Evolutionary conservation across 2,888 invertebrate species (phyloP), one percentile per base, ranked within the genome.

Genomic region (Drosophila gaucha): DNA sequence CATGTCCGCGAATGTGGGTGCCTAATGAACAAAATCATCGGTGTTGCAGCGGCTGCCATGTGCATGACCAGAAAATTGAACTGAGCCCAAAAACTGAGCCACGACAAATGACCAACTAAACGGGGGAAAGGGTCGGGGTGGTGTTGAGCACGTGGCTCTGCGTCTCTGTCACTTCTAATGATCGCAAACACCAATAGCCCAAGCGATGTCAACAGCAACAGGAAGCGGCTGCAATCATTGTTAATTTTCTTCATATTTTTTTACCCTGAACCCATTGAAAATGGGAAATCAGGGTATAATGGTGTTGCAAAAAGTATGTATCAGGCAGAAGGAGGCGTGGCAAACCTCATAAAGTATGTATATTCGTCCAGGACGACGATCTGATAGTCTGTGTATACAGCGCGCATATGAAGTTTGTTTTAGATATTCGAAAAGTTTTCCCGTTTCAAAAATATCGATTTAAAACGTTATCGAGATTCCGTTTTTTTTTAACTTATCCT

Each of bases 61-160:
- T 83, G 88, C 88, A 87, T 87, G 88, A 86, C 83, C 88, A 80
- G 88, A 83, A 83, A 83, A 83, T 83, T 87, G 86, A 85, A 77
- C 88, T 55, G 62, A 63, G 88, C 66, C 74, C 86, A 67, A 78
- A 77, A 84, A 77, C 78, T 63, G 74, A 74, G 62, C 63, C 66
- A 72, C 74, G 80, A 86, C 87, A 86, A 86, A 80, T 84, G 80
- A 62, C 68, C 87, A 77, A 68, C 52, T 62, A 24, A 36, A 22
- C 50, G 28, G 58, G 20, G 5, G 6, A 5, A 3, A 1, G 16
- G 9, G 44, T 14, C 1, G 9, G 9, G 5, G n/a, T 6, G 16
- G 52, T 57, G 26, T 20, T 8, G 31, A 33, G 60, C 51, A 54
- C 63, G 66, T 54, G 77, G 70, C 62, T 74, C 71, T 80, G 84